Evolutionary conservation across 2,888 invertebrate genomes (phyloP).

Genomic region (Electrophaes corylata): DNA sequence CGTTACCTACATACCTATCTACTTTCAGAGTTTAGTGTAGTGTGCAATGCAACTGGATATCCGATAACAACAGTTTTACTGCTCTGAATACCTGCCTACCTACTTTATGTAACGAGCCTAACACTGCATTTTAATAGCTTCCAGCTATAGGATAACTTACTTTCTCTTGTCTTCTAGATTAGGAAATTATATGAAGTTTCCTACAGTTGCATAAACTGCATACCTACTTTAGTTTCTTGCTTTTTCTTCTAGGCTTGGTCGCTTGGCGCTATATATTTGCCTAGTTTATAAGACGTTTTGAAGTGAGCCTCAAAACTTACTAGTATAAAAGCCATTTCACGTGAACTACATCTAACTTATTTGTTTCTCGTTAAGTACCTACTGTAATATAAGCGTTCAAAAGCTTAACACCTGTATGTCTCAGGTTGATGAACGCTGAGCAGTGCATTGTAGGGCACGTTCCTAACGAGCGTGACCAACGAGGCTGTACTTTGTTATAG

Average conservation of each 20-base stretch:
- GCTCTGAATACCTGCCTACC: slow-evolving; percentile 49
- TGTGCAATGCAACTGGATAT: slow-evolving; percentile 54
- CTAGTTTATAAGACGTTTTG: no score
- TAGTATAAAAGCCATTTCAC: no score
- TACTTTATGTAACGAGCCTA: slow-evolving; percentile 8
- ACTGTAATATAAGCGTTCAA: no score
- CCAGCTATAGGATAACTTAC: slow-evolving; percentile 3
- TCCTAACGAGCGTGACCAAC: no score
- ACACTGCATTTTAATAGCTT: slow-evolving; percentile 8
- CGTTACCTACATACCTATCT: slow-evolving; percentile 1
- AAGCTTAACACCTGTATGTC: no score
- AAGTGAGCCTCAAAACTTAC: no score
- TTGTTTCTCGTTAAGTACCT: no score
- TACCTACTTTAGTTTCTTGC: background rate
- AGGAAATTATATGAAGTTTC: slow-evolving; percentile 20
- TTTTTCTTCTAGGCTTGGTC: background rate
- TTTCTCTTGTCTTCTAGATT: slow-evolving; percentile 26
- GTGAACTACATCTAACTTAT: no score
- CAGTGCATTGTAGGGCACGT: no score
- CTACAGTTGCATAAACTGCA: background rate
- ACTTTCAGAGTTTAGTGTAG: slow-evolving; percentile 1
- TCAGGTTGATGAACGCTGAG: no score
- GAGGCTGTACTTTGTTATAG: no score
- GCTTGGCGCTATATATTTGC: background rate
- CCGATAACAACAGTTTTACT: slow-evolving; percentile 54